A percentile compares a stretch with the other conserved stretches of the same genome.
phyloP scores from a whole-genome alignment of 2,888 invertebrate genomes.

The Drosophila infuscata region DNA sequence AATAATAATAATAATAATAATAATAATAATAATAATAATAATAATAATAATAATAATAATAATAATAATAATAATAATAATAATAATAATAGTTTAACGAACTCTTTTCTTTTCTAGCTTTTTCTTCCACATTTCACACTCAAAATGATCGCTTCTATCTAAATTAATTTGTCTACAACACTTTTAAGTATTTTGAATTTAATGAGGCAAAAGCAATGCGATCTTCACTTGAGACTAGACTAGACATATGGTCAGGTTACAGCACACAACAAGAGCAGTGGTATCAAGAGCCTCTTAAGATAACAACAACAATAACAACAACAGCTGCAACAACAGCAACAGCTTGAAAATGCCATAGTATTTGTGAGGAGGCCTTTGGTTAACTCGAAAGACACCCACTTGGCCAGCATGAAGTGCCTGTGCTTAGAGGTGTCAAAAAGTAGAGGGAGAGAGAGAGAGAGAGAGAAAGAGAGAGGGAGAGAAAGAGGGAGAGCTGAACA shows the following conservation, averaged over 20 bases:
- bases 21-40: too few species aligned
- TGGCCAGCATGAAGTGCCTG: constrained; percentile 14
- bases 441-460: not conserved
- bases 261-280: constrained; percentile 24
- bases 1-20: too few species aligned
- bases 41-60: too few species aligned
- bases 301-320: constrained; percentile 1
- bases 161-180: not conserved
- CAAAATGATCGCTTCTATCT: not conserved
- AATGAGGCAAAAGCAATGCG: constrained; percentile 34
- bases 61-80: too few species aligned
- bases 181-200: constrained; percentile 3
- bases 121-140: not conserved
- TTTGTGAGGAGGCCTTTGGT: constrained; percentile 23
- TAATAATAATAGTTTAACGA: too few species aligned
- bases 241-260: constrained; percentile 21
- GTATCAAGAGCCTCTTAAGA: constrained; percentile 5
- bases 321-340: constrained; percentile 1
- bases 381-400: constrained; percentile 4
- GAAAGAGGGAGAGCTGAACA: constrained; percentile 19
- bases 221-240: constrained; percentile 36
- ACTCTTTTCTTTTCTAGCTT: too few species aligned
- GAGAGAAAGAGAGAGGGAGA: too few species aligned
- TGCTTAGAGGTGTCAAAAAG: constrained; percentile 29
- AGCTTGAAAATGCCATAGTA: constrained; percentile 8